phyloP scores from a whole-genome alignment of 2,113 vertebrate genomes.

The Lampris megalopsis region DNA sequence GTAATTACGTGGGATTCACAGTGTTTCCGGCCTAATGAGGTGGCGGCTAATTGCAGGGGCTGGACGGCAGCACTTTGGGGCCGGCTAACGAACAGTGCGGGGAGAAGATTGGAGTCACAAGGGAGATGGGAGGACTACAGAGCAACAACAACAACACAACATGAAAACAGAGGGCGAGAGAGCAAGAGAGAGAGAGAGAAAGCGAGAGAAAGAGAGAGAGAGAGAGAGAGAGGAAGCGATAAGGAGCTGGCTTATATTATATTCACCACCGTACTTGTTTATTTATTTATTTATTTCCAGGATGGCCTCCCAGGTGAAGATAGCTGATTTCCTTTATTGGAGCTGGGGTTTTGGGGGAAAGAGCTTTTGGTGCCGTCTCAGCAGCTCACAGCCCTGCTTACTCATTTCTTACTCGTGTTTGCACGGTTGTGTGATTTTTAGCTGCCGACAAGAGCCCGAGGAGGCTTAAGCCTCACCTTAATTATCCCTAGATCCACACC shows the following conservation, averaged over 20 bases:
- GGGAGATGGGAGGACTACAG: conserved; percentile 32
- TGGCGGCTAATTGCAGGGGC: conserved; percentile 60
- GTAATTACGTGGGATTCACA: conserved; percentile 65
- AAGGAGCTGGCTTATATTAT: conserved; percentile 1
- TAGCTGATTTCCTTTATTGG: conserved; percentile 48
- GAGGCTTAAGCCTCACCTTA: conserved; percentile 41
- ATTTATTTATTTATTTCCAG: neutral
- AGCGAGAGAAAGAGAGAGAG: conserved; percentile 11
- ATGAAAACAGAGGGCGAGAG: conserved; percentile 12
- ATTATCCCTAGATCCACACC: conserved; percentile 44
- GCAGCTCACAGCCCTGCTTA: conserved; percentile 23
- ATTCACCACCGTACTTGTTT: conserved; percentile 10
- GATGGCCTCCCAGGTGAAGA: conserved; percentile 12
- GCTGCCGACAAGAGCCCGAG: conserved; percentile 43
- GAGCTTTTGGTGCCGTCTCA: conserved; percentile 1
- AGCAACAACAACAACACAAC: conserved; percentile 31
- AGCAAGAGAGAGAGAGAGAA: conserved; percentile 15
- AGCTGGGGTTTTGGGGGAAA: conserved; percentile 18
- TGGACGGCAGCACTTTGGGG: conserved; percentile 45
- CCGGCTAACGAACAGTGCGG: conserved; percentile 29
- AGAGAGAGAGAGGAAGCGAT: conserved; percentile 7
- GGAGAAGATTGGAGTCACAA: conserved; percentile 21
- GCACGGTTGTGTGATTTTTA: conserved; percentile 29
- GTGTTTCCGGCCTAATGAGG: conserved; percentile 68
- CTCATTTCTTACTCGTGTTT: conserved; percentile 32